Percentiles rank a stretch among this genome's conserved stretches.
Conservation (phyloP, 2,113 vertebrate genomes). For the Oreochromis niloticus region DNA sequence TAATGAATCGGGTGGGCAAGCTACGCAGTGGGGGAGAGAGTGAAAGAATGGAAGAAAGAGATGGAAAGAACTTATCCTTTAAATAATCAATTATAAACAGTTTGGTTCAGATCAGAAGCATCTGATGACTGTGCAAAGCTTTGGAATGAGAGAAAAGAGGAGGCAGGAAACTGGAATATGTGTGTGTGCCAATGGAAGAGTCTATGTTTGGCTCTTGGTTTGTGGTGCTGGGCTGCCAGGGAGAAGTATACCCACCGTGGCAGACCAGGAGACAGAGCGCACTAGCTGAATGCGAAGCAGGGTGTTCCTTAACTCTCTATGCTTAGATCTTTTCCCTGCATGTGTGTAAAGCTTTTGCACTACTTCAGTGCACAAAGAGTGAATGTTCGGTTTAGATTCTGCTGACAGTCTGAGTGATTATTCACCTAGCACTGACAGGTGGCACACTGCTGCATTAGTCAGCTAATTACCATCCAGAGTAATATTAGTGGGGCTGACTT, state of each 20-base stretch:
- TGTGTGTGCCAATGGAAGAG: slow-evolving; percentile 10
- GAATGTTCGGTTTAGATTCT: not conserved
- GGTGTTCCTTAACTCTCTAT: not conserved
- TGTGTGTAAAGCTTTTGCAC: not conserved
- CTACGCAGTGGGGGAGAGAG: not conserved
- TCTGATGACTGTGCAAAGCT: slow-evolving; percentile 16
- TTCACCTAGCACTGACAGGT: slow-evolving; percentile 23
- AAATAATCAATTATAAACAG: slow-evolving; percentile 68
- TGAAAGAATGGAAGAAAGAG: not conserved
- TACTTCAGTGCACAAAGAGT: not conserved
- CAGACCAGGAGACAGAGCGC: not conserved
- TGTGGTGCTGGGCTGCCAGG: not conserved
- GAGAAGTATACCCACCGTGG: not conserved
- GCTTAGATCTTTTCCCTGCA: not conserved
- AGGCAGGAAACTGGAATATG: slow-evolving; percentile 14
- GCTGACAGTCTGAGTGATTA: not conserved
- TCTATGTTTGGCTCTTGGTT: slow-evolving; percentile 11
- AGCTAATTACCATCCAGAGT: slow-evolving; percentile 27
- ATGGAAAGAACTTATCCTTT: slow-evolving; percentile 33
- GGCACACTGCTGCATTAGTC: slow-evolving; percentile 31
- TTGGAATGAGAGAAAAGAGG: slow-evolving; percentile 1
- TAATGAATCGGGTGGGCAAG: slow-evolving; percentile 6
- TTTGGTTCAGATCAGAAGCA: slow-evolving; percentile 56
- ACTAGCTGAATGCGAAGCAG: slow-evolving; percentile 41
- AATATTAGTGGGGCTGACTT: not conserved